phyloP scores from a whole-genome alignment of 2,888 invertebrate species.

The Heterodera filipjevi region DNA sequence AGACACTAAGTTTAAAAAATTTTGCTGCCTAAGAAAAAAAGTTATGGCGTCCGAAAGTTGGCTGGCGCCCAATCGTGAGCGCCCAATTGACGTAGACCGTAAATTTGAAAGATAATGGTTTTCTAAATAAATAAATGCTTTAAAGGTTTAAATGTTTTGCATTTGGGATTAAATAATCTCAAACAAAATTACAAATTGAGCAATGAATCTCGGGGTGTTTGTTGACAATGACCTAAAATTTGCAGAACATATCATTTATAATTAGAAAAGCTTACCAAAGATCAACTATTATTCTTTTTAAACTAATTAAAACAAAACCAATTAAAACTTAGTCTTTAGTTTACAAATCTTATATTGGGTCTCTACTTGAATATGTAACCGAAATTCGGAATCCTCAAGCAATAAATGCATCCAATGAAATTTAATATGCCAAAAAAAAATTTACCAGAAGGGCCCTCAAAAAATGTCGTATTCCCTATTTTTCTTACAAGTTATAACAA shows the following conservation, averaged over 20 bases:
- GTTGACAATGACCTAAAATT: background rate
- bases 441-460: background rate
- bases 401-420: background rate
- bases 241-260: constrained; percentile 13
- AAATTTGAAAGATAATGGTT: too few species aligned
- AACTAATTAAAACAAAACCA: constrained; percentile 12
- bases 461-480: background rate
- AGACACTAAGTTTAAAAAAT: too few species aligned
- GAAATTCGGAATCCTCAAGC: constrained; percentile 6
- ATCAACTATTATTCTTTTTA: background rate
- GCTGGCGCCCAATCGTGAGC: too few species aligned
- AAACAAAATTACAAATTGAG: constrained; percentile 8
- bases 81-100: too few species aligned
- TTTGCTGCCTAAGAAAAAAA: too few species aligned
- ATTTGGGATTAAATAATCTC: too few species aligned
- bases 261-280: background rate
- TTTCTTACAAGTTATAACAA: constrained; percentile 13
- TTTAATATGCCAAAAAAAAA: constrained; percentile 1
- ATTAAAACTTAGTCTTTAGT: background rate
- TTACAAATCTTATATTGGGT: constrained; percentile 12
- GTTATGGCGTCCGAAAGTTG: too few species aligned
- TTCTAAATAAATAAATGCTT: too few species aligned
- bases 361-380: background rate
- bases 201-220: background rate
- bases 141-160: too few species aligned